A percentile compares a stretch with the other conserved stretches of the same genome.
These are phyloP conservation scores for Rhinatrema bivittatum DNA, from an alignment of 2,797 vertebrate species.

Conservation along the genomic window DNA sequence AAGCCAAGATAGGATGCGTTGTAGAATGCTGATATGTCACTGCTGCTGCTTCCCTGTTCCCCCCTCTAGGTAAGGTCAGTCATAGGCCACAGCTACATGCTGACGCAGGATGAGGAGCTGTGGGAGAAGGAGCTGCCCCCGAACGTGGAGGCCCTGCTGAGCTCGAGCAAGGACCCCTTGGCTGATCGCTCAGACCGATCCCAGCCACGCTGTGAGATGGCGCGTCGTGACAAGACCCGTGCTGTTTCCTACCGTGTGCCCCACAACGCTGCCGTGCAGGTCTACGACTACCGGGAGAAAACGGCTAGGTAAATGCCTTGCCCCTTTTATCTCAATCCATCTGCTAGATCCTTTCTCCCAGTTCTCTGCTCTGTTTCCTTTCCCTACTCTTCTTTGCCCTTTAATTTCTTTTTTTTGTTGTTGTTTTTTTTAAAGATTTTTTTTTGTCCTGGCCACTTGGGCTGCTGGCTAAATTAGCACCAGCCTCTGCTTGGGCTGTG, in stretches of 20 bases:
- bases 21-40: too few species aligned
- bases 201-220: rapidly evolving
- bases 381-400: not conserved
- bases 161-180: constrained; percentile 55
- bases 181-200: constrained; percentile 53
- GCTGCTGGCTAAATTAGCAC: too few species aligned
- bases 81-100: constrained; percentile 82
- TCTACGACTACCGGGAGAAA: constrained; percentile 88
- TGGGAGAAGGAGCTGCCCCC: constrained; percentile 77
- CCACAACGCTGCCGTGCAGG: constrained; percentile 81
- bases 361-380: too few species aligned
- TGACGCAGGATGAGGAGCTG: constrained; percentile 80
- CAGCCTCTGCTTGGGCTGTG: too few species aligned
- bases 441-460: too few species aligned
- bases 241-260: constrained; percentile 78
- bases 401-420: not conserved
- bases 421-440: too few species aligned
- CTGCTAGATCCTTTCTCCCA: too few species aligned
- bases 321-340: too few species aligned
- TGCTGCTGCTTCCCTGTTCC: too few species aligned
- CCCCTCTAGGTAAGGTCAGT: constrained; percentile 71
- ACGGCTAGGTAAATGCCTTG: constrained; percentile 59
- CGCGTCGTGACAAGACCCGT: constrained; percentile 43
- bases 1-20: too few species aligned
- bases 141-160: constrained; percentile 68